These are phyloP conservation scores for Amblyornis subalaris DNA, from an alignment of 2,113 vertebrate species.

Conservation along the genomic window DNA sequence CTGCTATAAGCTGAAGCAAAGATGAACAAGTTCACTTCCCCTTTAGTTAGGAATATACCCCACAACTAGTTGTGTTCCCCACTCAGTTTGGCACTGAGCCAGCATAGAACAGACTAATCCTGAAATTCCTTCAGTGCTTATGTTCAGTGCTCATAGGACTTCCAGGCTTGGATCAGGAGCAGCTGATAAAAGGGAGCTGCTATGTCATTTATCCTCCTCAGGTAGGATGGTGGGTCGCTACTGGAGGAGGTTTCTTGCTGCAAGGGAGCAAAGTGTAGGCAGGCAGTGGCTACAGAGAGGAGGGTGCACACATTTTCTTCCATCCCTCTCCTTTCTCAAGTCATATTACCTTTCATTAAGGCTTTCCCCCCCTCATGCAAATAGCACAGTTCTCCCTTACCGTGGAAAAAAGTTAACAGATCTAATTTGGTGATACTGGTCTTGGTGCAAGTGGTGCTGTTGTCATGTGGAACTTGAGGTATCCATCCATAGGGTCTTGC, in stretches of 20 bases:
- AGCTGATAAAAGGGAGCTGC: neutral
- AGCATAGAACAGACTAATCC: neutral
- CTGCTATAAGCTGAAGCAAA: neutral
- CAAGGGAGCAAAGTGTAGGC: neutral
- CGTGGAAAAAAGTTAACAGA: neutral
- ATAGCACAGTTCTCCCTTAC: neutral
- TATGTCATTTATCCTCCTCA: neutral
- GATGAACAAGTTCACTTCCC: neutral
- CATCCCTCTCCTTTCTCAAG: neutral
- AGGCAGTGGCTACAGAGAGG: neutral
- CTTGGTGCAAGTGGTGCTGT: neutral
- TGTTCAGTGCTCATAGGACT: neutral
- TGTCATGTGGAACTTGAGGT: neutral
- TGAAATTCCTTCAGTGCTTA: neutral
- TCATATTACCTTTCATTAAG: neutral
- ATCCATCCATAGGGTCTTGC: neutral
- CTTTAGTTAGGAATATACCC: neutral
- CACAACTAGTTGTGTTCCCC: neutral
- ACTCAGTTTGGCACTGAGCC: neutral
- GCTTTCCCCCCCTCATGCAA: neutral
- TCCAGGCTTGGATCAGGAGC: neutral
- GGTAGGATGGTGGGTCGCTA: neutral
- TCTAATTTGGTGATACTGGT: neutral
- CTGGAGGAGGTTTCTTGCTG: neutral
- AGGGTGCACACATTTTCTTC: neutral